These are phyloP conservation scores for Loripinus fragilis DNA, from an alignment of 2,888 invertebrate genomes.

Conservation along the genomic window DNA sequence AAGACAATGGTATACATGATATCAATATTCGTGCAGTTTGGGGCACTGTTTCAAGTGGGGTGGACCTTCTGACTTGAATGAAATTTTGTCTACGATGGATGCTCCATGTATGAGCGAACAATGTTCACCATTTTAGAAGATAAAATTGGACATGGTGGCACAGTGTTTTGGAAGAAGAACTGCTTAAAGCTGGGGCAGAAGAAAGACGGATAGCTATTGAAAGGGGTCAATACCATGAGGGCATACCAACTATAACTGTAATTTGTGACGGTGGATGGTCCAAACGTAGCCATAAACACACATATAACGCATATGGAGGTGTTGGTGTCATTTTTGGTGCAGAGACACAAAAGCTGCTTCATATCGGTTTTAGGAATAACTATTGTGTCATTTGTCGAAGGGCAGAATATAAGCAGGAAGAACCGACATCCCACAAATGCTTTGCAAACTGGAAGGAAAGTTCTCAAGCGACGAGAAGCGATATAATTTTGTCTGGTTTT, in stretches of 20 bases:
- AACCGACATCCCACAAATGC: constrained; percentile 35
- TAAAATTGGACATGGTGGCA: constrained; percentile 40
- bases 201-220: constrained; percentile 46
- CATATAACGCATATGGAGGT: constrained; percentile 60
- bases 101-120: constrained; percentile 26
- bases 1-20: constrained; percentile 29
- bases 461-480: constrained; percentile 46
- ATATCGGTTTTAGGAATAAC: constrained; percentile 61
- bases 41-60: constrained; percentile 46
- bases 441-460: constrained; percentile 50
- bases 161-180: constrained; percentile 26
- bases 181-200: constrained; percentile 34
- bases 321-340: constrained; percentile 55
- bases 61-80: constrained; percentile 39
- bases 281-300: constrained; percentile 56
- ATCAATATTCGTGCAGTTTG: constrained; percentile 54
- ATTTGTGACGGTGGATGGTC: constrained; percentile 60
- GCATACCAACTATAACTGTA: constrained; percentile 55
- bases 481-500: constrained; percentile 42
- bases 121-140: constrained; percentile 32
- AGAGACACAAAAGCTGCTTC: constrained; percentile 51
- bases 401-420: constrained; percentile 22
- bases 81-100: constrained; percentile 41
- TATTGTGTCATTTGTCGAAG: constrained; percentile 49
- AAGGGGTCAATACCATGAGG: constrained; percentile 40